A percentile compares a stretch with the other conserved stretches of the same genome.
Conservation (phyloP, 2,797 vertebrate genomes). For the Cuculus canorus region DNA sequence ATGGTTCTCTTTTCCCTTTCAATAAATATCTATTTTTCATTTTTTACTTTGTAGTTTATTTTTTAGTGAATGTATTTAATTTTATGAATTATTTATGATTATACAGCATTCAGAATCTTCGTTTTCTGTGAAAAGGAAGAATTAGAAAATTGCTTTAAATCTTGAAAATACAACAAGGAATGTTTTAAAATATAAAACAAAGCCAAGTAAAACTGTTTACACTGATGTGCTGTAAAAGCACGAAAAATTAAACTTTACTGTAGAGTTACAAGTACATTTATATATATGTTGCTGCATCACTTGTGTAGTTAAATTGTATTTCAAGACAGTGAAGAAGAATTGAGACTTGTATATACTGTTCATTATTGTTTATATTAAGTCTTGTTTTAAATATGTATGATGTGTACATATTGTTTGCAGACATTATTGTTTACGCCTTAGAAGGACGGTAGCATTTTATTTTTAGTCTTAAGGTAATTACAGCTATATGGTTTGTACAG, state of each 20-base stretch:
- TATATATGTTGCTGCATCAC: conserved; percentile 89
- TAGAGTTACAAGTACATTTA: conserved; percentile 91
- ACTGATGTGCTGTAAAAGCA: conserved; percentile 93
- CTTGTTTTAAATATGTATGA: conserved; percentile 99
- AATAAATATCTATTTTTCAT: conserved; percentile 91
- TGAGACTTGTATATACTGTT: conserved; percentile 99
- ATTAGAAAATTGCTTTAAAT: conserved; percentile 99
- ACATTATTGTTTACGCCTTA: conserved; percentile 99
- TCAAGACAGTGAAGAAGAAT: conserved; percentile 88
- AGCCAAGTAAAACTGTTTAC: conserved; percentile 99
- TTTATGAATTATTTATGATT: conserved; percentile 98
- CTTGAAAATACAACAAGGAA: conserved; percentile 93
- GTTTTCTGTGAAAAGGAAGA: conserved; percentile 99
- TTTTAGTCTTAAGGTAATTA: conserved; percentile 95
- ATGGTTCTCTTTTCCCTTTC: conserved; percentile 95
- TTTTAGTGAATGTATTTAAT: conserved; percentile 99
- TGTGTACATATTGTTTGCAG: conserved; percentile 99
- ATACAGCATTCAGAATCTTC: conserved; percentile 97
- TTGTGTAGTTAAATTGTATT: conserved; percentile 89
- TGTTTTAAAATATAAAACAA: conserved; percentile 99
- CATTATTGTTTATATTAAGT: conserved; percentile 99
- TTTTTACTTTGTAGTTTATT: conserved; percentile 98
- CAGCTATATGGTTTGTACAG: conserved; percentile 98
- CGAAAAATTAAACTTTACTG: conserved; percentile 90
- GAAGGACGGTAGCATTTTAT: conserved; percentile 99